Evolutionary conservation across 2,113 vertebrate genomes (phyloP), one percentile per base, ranked within the genome.

Genomic region (Phylloscopus whistleri): DNA sequence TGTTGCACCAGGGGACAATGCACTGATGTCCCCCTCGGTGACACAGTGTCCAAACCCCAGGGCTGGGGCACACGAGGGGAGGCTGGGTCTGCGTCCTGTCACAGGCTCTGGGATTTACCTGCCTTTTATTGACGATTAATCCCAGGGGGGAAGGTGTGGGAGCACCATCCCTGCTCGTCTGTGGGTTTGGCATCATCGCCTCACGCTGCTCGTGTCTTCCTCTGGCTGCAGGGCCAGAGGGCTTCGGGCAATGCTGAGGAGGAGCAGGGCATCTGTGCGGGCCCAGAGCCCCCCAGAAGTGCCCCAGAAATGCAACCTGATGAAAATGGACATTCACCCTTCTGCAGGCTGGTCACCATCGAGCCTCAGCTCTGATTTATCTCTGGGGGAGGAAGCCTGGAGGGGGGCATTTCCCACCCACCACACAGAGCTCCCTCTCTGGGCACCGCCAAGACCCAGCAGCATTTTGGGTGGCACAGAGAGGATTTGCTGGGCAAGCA

Each of bases 151-250:
- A 53, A 53, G 60, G 66, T 46, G 74, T 3, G 3, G 51, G 78
- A 90, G n/a, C 86, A 58, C 28, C 43, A 3, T 15, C 43, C 51
- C 46, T n/a, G 8, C 21, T 76, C 2, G 0, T 4, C 51, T 22
- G 49, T 0, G 6, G 17, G 16, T 16, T 93, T 77, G 48, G 33
- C 7, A 3, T 27, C 16, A 0, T 31, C 10, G 12, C 7, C 3
- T 49, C 14, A 0, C 0, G 9, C 41, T 64, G 35, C 49, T 60
- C 9, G 0, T 4, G 23, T 39, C 44, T 52, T 52, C 59, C 28
- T 16, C 53, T 1, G 5, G 44, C 73, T 49, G 63, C 37, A 20
- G 44, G 55, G 63, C 41, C n/a, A 10, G 44, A 27, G 28, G 16
- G 27, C 11, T 55, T 23, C 44, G 18, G 49, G 37, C 49, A 16